Conservation (phyloP, 2,888 invertebrate species). For the Thereva nobilitata region DNA sequence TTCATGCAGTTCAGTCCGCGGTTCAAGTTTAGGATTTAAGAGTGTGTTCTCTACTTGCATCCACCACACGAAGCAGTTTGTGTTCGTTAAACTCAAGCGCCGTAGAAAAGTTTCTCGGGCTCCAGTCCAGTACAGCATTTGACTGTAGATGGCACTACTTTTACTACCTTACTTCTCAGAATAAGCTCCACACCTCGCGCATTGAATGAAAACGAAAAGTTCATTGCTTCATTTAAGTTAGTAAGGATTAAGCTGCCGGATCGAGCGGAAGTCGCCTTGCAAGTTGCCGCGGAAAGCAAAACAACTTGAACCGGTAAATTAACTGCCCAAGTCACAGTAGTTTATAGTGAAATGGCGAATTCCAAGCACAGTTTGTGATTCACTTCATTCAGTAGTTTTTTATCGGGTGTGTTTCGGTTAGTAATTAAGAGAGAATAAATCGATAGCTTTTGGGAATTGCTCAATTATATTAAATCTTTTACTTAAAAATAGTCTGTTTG, state of each 20-base stretch:
- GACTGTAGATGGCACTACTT: neutral
- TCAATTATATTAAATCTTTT: too few relatives aligned
- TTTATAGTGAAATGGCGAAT: constrained; percentile 15
- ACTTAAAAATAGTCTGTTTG: too few relatives aligned
- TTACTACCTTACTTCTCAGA: neutral
- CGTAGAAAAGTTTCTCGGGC: constrained; percentile 3
- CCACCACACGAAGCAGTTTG: neutral
- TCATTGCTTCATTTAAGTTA: constrained; percentile 7
- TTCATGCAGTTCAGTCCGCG: too few relatives aligned
- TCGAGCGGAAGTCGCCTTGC: constrained; percentile 18
- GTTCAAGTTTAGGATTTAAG: neutral
- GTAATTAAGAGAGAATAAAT: too few relatives aligned
- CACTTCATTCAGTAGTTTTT: constrained; percentile 14
- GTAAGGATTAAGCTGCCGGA: constrained; percentile 23
- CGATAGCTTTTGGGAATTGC: too few relatives aligned
- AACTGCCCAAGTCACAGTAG: neutral
- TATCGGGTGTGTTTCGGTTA: neutral
- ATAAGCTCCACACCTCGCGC: constrained; percentile 4
- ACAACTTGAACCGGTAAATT: constrained; percentile 1
- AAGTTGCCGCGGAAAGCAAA: constrained; percentile 13
- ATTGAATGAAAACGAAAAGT: neutral
- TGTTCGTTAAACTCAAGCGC: constrained; percentile 1
- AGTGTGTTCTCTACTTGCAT: neutral
- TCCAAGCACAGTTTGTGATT: constrained; percentile 10
- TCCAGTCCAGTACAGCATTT: too few relatives aligned